Conservation (phyloP, 2,888 invertebrate species). For the Agriopis marginaria region DNA sequence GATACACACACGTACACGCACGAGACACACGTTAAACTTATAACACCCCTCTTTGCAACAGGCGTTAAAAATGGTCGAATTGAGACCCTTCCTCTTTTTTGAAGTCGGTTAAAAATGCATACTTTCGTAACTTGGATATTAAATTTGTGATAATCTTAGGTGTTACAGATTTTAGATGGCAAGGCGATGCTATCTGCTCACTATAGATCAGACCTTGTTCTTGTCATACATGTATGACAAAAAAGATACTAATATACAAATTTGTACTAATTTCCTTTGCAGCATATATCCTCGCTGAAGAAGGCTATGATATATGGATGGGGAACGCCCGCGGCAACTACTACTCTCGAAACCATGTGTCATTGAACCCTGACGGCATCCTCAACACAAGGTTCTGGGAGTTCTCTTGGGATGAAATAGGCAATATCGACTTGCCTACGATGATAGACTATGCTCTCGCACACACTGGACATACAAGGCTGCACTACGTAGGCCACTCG, state of each 20-base stretch:
- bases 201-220: too few relatives aligned
- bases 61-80: too few relatives aligned
- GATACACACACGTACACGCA: too few relatives aligned
- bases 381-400: slow-evolving; percentile 86
- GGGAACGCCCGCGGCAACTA: slow-evolving; percentile 93
- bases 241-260: background rate
- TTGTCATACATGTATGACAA: background rate
- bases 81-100: too few relatives aligned
- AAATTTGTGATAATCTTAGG: too few relatives aligned
- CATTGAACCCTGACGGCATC: slow-evolving; percentile 67
- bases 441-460: slow-evolving; percentile 91
- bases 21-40: too few relatives aligned
- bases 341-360: slow-evolving; percentile 87
- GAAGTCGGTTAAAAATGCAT: too few relatives aligned
- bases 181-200: background rate
- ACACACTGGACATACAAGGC: slow-evolving; percentile 83
- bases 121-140: too few relatives aligned
- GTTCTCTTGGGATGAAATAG: slow-evolving; percentile 95
- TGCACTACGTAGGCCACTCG: slow-evolving; percentile 94
- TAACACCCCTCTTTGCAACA: too few relatives aligned
- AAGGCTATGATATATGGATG: slow-evolving; percentile 93
- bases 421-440: slow-evolving; percentile 91
- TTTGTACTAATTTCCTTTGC: slow-evolving; percentile 1
- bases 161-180: too few relatives aligned
- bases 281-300: slow-evolving; percentile 87